Evolutionary conservation across 2,113 vertebrate species (phyloP).

Genomic region (Lepus timidus): DNA sequence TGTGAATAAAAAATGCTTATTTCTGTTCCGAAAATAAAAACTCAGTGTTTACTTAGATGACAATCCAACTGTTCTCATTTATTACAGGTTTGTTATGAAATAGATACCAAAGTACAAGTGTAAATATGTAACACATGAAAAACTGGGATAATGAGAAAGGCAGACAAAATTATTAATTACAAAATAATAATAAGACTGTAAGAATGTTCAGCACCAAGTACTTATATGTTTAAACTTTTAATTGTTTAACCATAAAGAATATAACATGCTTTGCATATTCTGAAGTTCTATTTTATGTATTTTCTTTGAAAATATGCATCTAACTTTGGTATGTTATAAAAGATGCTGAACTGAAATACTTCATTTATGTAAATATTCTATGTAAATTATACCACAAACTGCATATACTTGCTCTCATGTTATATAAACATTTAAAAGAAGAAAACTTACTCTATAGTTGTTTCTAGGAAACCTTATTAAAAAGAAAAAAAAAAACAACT

Average conservation of each 20-base stretch:
- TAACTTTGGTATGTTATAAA: neutral
- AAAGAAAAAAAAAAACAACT: neutral
- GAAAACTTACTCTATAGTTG: neutral
- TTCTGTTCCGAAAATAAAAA: neutral
- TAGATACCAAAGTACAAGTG: neutral
- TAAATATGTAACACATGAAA: neutral
- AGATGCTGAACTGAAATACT: neutral
- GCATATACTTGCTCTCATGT: too few species aligned
- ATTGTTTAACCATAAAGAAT: neutral
- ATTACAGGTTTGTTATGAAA: neutral
- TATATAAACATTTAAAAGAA: neutral
- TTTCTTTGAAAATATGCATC: constrained; percentile 24
- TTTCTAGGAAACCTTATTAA: neutral
- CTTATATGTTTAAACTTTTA: neutral
- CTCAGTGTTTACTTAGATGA: neutral
- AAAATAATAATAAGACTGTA: neutral
- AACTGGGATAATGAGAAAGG: neutral
- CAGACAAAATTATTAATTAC: neutral
- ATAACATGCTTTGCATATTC: neutral
- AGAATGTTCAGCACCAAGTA: neutral
- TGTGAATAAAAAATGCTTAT: neutral
- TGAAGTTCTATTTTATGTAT: neutral
- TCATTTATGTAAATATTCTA: neutral
- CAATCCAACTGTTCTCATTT: neutral
- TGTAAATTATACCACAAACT: neutral